Evolutionary conservation across 2,797 vertebrate genomes (phyloP).

Genomic region (Eospalax fontanierii): DNA sequence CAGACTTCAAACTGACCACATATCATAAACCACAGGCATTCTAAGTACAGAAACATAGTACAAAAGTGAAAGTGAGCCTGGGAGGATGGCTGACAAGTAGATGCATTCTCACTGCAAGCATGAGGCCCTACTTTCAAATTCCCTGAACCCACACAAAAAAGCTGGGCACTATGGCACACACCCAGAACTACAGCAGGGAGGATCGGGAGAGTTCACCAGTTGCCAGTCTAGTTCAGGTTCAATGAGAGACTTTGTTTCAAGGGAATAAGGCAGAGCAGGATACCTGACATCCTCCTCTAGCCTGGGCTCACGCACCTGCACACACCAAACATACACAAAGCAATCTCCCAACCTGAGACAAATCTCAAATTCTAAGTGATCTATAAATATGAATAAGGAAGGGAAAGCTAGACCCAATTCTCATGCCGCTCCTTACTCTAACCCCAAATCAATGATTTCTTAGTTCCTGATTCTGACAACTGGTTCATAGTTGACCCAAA

Average conservation of each 20-base stretch:
- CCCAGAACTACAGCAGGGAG: not conserved
- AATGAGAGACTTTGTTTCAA: not conserved
- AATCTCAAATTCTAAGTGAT: conserved; percentile 41
- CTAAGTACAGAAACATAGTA: not conserved
- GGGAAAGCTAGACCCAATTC: not conserved
- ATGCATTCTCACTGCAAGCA: not conserved
- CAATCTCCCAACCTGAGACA: not conserved
- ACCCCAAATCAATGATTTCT: not conserved
- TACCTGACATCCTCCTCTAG: not conserved
- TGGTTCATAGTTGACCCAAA: conserved; percentile 50
- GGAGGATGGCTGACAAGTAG: not conserved
- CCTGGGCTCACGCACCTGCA: not conserved
- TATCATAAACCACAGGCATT: conserved; percentile 2
- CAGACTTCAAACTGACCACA: conserved; percentile 21
- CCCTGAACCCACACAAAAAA: not conserved
- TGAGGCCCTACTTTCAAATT: not conserved
- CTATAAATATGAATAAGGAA: not conserved
- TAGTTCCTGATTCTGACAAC: conserved; percentile 5
- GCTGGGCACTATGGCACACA: not conserved
- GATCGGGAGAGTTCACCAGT: not conserved
- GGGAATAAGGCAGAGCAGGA: not conserved
- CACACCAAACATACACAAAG: not conserved
- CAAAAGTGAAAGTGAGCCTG: conserved; percentile 20
- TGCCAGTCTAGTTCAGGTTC: not conserved
- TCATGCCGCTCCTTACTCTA: not conserved